A percentile compares a stretch with the other conserved stretches of the same genome.
phyloP scores from a whole-genome alignment of 1,140 invertebrate species.

The Heliconius eleuchia region DNA sequence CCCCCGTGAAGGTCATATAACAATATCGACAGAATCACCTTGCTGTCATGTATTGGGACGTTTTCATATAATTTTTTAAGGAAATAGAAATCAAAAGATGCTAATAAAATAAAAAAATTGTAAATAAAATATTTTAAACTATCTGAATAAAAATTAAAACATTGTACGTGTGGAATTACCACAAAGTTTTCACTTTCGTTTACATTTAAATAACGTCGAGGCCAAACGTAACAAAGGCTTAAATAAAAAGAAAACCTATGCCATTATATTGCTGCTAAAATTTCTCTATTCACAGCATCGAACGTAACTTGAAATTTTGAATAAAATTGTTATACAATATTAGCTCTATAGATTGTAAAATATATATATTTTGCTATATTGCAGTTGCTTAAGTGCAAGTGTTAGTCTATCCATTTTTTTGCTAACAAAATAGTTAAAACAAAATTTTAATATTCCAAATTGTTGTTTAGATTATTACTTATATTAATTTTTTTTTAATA shows the following conservation, averaged over 20 bases:
- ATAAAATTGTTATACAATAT: background rate
- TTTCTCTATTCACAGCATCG: background rate
- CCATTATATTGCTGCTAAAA: background rate
- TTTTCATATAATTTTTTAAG: background rate
- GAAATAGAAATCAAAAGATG: too few species aligned
- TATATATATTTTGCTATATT: background rate
- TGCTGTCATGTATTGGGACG: conserved; percentile 37
- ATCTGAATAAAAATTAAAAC: background rate
- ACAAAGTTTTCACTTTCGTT: conserved; percentile 49
- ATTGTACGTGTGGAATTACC: conserved; percentile 24
- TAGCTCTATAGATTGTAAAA: background rate
- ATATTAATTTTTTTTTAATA: too few species aligned
- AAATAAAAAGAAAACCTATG: conserved; percentile 20
- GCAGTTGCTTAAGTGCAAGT: background rate
- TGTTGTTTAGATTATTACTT: too few species aligned
- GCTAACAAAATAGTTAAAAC: background rate
- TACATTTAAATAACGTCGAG: conserved; percentile 33
- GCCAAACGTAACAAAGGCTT: conserved; percentile 15
- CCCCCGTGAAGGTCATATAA: conserved; percentile 56
- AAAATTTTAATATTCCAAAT: too few species aligned
- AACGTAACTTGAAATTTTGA: background rate
- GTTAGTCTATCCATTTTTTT: background rate
- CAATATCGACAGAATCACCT: conserved; percentile 42
- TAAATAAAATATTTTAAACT: background rate
- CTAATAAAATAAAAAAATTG: too few species aligned